Conservation (phyloP, 2,888 invertebrate species). For the Atethmia centrago region DNA sequence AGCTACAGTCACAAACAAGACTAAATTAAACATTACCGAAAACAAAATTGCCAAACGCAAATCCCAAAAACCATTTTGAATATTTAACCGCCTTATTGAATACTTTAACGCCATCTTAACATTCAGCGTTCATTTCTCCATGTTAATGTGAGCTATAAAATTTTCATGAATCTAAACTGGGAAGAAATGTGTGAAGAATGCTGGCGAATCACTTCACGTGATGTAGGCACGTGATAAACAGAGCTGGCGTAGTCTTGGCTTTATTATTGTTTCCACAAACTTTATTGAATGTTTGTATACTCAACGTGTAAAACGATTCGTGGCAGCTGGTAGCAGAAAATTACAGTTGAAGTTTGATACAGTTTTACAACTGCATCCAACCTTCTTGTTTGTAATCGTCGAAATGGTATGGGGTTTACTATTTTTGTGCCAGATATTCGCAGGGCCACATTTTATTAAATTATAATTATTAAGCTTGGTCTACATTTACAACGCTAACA, state of each 20-base stretch:
- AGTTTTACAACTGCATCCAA: neutral
- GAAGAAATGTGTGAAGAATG: constrained; percentile 36
- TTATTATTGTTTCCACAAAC: constrained; percentile 54
- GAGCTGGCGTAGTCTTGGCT: constrained; percentile 42
- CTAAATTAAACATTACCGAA: constrained; percentile 1
- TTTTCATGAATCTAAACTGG: constrained; percentile 54
- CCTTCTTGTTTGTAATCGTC: neutral
- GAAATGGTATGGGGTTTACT: neutral
- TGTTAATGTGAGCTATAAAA: constrained; percentile 40
- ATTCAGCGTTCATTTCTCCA: constrained; percentile 12
- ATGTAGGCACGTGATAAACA: constrained; percentile 49
- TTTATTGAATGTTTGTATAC: constrained; percentile 48
- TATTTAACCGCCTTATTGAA: constrained; percentile 29
- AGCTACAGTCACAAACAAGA: neutral
- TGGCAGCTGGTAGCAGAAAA: constrained; percentile 21
- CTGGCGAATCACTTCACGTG: constrained; percentile 45
- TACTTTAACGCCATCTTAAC: constrained; percentile 18
- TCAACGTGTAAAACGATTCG: constrained; percentile 25
- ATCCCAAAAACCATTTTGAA: constrained; percentile 1
- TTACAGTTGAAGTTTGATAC: constrained; percentile 15
- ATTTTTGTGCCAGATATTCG: neutral
- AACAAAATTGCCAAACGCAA: neutral
- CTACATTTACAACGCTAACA: neutral
- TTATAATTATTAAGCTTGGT: neutral
- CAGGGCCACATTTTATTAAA: no score